Percentiles rank a stretch among this genome's conserved stretches.
Conservation (phyloP, 1,140 invertebrate genomes). For the Mya arenaria region DNA sequence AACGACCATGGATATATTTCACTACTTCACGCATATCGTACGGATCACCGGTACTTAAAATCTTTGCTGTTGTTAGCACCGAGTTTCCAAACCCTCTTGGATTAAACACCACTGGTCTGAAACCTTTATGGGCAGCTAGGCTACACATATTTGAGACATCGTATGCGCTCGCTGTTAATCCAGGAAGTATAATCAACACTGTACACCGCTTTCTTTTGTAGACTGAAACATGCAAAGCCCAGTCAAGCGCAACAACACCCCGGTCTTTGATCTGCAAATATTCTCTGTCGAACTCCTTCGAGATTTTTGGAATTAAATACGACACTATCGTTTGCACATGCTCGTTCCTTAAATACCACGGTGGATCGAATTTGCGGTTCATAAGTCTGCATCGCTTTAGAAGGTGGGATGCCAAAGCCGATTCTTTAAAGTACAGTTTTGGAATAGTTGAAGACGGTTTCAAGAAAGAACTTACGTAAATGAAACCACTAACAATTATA, state of each 20-base stretch:
- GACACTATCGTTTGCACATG: conserved; percentile 73
- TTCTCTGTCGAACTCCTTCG: conserved; percentile 61
- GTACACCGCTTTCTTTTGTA: conserved; percentile 62
- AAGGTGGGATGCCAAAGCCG: conserved; percentile 70
- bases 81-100: conserved; percentile 71
- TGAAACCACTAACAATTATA: conserved; percentile 54
- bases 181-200: conserved; percentile 73
- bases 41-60: conserved; percentile 72
- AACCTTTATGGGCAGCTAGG: conserved; percentile 66
- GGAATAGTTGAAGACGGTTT: conserved; percentile 62
- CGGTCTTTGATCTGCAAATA: conserved; percentile 74
- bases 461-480: conserved; percentile 65
- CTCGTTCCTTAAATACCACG: conserved; percentile 64
- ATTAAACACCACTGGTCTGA: conserved; percentile 74
- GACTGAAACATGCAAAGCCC: conserved; percentile 63
- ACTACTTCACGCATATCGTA: conserved; percentile 71
- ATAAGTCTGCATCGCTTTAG: conserved; percentile 66
- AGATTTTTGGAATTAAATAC: conserved; percentile 54
- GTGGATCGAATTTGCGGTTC: conserved; percentile 63
- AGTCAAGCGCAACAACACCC: conserved; percentile 76
- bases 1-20: conserved; percentile 68
- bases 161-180: conserved; percentile 63
- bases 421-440: conserved; percentile 72
- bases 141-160: conserved; percentile 58
- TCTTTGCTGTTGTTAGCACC: conserved; percentile 71